Percentiles rank a stretch among this genome's conserved stretches.
These are phyloP conservation scores for Poecile atricapillus DNA, from an alignment of 2,113 vertebrate genomes.

Conservation along the genomic window DNA sequence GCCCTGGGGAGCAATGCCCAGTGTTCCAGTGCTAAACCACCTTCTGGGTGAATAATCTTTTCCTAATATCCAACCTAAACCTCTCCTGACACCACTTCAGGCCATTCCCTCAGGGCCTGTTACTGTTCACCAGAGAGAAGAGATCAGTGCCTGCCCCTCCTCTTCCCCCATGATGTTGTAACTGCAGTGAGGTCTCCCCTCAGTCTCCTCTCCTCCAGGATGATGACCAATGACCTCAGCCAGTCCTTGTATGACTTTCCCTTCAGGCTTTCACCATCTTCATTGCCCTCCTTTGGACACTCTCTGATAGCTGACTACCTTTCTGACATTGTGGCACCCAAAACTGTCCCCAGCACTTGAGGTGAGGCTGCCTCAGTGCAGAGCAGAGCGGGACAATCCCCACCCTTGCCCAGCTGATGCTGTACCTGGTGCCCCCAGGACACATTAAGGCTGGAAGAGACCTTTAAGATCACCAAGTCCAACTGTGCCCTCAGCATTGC, in stretches of 20 bases:
- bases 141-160: neutral
- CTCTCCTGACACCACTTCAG: neutral
- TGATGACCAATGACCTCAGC: neutral
- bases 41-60: neutral
- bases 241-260: rapidly evolving
- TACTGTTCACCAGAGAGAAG: rapidly evolving
- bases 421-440: neutral
- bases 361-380: rapidly evolving
- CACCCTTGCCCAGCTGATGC: rapidly evolving
- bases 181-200: neutral
- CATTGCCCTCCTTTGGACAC: rapidly evolving
- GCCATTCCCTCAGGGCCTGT: rapidly evolving
- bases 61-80: neutral
- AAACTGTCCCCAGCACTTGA: rapidly evolving
- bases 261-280: neutral
- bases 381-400: neutral
- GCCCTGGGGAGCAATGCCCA: neutral
- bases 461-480: neutral
- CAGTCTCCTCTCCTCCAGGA: neutral
- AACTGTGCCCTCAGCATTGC: neutral
- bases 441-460: neutral
- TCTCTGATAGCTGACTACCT: neutral
- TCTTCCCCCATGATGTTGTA: neutral
- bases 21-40: neutral
- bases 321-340: neutral